Conservation (phyloP, 2,797 vertebrate species). For the Austrolebias charrua region DNA sequence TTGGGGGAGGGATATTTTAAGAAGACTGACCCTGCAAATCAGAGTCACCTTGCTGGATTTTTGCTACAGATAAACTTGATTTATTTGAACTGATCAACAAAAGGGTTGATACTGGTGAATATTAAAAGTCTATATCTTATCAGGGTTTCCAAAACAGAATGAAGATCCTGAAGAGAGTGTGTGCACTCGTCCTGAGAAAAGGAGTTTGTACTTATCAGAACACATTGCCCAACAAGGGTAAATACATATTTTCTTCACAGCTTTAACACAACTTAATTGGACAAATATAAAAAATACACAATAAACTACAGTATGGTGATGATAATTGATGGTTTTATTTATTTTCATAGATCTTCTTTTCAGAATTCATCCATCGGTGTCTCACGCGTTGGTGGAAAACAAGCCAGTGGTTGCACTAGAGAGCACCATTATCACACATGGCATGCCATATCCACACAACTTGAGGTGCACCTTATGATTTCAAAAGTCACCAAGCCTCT, state of each 20-base stretch:
- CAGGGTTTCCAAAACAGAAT: constrained; percentile 36
- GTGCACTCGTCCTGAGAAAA: constrained; percentile 56
- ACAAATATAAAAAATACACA: neutral
- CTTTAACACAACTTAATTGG: neutral
- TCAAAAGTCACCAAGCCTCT: neutral
- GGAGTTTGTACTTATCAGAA: constrained; percentile 57
- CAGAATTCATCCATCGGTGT: constrained; percentile 82
- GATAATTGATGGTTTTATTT: constrained; percentile 1
- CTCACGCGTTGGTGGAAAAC: constrained; percentile 79
- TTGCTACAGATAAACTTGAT: neutral
- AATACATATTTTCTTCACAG: constrained; percentile 14
- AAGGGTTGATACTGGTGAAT: constrained; percentile 2
- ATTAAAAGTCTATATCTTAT: constrained; percentile 18
- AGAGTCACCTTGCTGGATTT: neutral
- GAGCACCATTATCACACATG: constrained; percentile 92
- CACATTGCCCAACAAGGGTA: constrained; percentile 66
- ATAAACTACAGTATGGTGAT: neutral
- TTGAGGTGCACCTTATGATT: constrained; percentile 76
- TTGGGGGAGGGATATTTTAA: too few relatives aligned
- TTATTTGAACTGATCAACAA: neutral
- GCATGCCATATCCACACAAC: constrained; percentile 91
- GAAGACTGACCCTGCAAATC: too few relatives aligned
- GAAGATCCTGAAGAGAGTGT: constrained; percentile 65
- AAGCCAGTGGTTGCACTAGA: constrained; percentile 88
- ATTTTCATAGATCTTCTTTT: constrained; percentile 75